Base-by-base conservation (phyloP, 1,140 invertebrate genomes). In the Myzus persicae region DNA sequence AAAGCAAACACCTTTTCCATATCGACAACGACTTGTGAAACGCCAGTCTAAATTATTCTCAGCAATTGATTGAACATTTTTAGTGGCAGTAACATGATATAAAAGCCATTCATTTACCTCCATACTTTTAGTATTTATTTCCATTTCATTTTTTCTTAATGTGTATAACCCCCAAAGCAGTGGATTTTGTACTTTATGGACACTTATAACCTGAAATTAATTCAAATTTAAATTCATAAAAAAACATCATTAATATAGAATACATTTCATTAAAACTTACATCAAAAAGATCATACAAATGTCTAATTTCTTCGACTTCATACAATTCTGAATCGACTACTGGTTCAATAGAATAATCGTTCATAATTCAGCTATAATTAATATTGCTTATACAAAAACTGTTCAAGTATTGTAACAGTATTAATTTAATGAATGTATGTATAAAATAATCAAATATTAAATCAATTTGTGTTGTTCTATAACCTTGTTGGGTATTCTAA, bases 11-110 rank as follows among this genome's bases (percentile, higher is more conserved):
- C 90, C 90, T 91, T 76, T 91, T 22, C 90, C 90, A 76, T 76
- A 91, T 46, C 90, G 31, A 44, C 90, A 67, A 76, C 90, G 90
- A 76, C 26, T 91, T n/a, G 90, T 91, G 26, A 42, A 76, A 76
- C 90, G 90, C 90, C 90, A 91, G 24, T 91, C 54, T 22, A 91
- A 91, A 76, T 91, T 91, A 36, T 67, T 67, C 67, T 91, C 54
- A 31, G 40, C 54, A 22, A 91, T 91, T 59, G 90, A 91, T 42
- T 91, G 51, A 36, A 91, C 42, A 91, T 91, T 91, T 59, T 76
- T 91, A 8, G 90, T 91, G 7, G 90, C 51, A n/a, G 90, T 91
- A n/a, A 76, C 90, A 7, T 91, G 90, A 36, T 91, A 91, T 36
- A 91, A 91, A 44, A 91, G 42, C 40, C 38, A 76, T 76, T 91